phyloP scores from a whole-genome alignment of 1,140 invertebrate genomes.

The Halictus rubicundus region DNA sequence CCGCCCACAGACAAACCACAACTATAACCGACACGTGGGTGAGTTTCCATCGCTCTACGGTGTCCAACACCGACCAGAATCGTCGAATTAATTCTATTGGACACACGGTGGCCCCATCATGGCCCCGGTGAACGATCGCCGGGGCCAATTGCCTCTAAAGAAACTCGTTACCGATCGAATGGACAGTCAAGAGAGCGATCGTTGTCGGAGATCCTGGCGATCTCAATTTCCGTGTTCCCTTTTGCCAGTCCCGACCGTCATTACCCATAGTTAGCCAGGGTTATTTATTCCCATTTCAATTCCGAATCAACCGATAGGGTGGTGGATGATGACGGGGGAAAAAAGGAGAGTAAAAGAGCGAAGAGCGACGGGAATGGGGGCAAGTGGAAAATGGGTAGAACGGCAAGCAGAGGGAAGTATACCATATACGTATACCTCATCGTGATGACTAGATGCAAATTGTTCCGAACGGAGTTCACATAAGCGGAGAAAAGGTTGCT shows the following conservation, averaged over 20 bases:
- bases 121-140: too few relatives aligned
- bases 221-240: background rate
- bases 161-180: too few relatives aligned
- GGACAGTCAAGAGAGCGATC: too few relatives aligned
- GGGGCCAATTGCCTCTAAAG: too few relatives aligned
- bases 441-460: conserved; percentile 84
- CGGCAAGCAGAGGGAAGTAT: background rate
- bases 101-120: too few relatives aligned
- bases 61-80: too few relatives aligned
- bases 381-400: background rate
- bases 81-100: too few relatives aligned
- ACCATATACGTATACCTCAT: too few relatives aligned
- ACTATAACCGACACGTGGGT: too few relatives aligned
- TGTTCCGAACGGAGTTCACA: conserved; percentile 84
- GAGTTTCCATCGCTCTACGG: background rate
- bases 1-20: too few relatives aligned
- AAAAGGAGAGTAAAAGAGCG: background rate
- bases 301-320: background rate
- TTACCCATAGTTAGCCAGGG: background rate
- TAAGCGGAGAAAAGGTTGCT: conserved; percentile 87
- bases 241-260: background rate
- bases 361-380: background rate
- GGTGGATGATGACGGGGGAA: background rate
- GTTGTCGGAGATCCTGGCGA: too few relatives aligned
- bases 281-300: background rate